Conservation (phyloP, 2,113 vertebrate species). For the Columba janthina region DNA sequence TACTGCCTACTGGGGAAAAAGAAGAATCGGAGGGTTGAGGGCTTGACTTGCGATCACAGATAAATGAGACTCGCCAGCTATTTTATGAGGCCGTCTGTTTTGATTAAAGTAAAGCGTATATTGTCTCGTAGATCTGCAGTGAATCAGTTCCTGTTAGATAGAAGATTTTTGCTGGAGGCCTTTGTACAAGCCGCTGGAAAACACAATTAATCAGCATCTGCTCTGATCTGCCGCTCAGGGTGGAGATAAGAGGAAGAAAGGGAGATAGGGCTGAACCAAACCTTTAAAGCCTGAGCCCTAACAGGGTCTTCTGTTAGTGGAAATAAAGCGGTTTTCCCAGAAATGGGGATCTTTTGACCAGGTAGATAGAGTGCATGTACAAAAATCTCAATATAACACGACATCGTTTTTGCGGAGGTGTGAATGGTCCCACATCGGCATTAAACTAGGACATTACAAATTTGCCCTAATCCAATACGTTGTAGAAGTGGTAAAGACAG, state of each 20-base stretch:
- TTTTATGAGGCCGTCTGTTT: background rate
- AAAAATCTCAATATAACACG: background rate
- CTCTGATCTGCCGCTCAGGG: background rate
- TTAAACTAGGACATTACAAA: too few species aligned
- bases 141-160: constrained; percentile 31
- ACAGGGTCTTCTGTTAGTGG: background rate
- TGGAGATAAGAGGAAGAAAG: constrained; percentile 9
- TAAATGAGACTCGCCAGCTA: background rate
- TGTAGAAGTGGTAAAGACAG: background rate
- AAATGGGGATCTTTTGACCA: background rate
- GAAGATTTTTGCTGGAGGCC: background rate
- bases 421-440: accelerated
- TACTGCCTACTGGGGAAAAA: background rate
- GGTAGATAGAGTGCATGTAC: background rate
- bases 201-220: background rate
- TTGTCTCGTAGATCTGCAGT: background rate
- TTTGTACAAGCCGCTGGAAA: constrained; percentile 18
- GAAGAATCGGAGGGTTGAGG: background rate
- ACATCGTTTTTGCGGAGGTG: background rate
- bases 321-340: background rate
- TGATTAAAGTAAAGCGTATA: background rate
- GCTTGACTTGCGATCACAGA: background rate
- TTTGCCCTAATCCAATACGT: background rate
- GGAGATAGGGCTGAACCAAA: background rate
- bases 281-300: background rate